These are phyloP conservation scores for Cassiopea xamachana DNA, from an alignment of 30 jellyfish, hydroid and myxozoan genomes.

Conservation along the genomic window DNA sequence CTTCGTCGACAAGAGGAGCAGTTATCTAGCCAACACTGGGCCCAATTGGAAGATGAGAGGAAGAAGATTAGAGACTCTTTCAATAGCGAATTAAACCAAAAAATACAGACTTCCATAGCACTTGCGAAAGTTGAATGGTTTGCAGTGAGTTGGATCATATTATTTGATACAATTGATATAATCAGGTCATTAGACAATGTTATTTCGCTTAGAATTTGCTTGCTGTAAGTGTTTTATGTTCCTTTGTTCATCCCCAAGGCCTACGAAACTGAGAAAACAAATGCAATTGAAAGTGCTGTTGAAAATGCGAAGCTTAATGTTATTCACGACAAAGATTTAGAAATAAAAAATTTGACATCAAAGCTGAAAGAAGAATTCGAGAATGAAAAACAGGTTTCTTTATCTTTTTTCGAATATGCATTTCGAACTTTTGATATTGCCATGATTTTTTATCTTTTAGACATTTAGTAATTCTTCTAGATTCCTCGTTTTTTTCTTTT, in stretches of 20 bases:
- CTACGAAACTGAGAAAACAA: conserved; percentile 52
- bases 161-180: background rate
- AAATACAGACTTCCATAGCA: conserved; percentile 70
- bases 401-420: background rate
- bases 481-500: background rate
- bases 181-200: background rate
- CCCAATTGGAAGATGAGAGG: conserved; percentile 55
- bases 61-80: conserved; percentile 42
- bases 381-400: conserved; percentile 41
- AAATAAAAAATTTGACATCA: conserved; percentile 7
- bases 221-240: background rate
- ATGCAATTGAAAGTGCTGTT: conserved; percentile 50
- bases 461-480: background rate
- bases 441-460: background rate
- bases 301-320: conserved; percentile 37
- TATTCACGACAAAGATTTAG: conserved; percentile 2
- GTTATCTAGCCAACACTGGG: conserved; percentile 13
- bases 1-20: conserved; percentile 30
- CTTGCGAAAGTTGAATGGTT: conserved; percentile 83
- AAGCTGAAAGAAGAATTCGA: conserved; percentile 49
- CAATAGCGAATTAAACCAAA: conserved; percentile 51
- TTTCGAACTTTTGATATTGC: background rate
- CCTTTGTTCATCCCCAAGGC: background rate
- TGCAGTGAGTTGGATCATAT: conserved; percentile 34
- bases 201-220: background rate